Evolutionary conservation across 2,888 invertebrate species (phyloP), one percentile per base, ranked within the genome.

Genomic region (Meandrusa payeni): DNA sequence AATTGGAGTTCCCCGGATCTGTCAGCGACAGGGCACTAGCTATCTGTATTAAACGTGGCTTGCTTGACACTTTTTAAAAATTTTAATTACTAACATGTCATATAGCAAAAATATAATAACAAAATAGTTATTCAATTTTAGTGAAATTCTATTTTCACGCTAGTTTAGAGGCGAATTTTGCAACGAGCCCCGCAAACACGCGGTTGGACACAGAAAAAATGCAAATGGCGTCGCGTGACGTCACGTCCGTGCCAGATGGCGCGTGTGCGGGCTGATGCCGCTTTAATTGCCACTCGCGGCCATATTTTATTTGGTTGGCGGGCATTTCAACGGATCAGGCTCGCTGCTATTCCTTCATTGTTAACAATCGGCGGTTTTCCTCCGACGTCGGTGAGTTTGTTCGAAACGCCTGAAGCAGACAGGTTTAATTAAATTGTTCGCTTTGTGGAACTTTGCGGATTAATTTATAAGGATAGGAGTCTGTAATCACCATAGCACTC

Each of bases 201-300:
- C 34, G 46, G 47, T 48, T 32, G 46, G 22, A 48, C 47, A 48
- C 54, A 20, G 55, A 59, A 58, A 60, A 61, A 60, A 60, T 59
- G 59, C 59, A 57, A 59, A 60, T 60, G 59, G 55, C 58, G 51
- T 36, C 51, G 47, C 52, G 52, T 57, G 60, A 58, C 59, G 60
- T 60, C 60, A 61, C 61, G 61, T 59, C 52, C 58, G 55, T 46
- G 42, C 52, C 46, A 53, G 51, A 52, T 51, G 54, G 57, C 47
- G 47, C 47, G 26, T 20, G 54, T 51, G 49, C 52, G 49, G 36
- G 53, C 48, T 58, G 58, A 59, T 60, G 57, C 48, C 51, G 55
- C 54, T 60, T 56, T 59, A 59, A 61, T 61, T 56, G 40, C 39
- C 34, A 33, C 48, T 11, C 32, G 38, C 20, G 24, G 47, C 38